phyloP scores from a whole-genome alignment of 2,113 vertebrate species.

The Hystrix cristata region DNA sequence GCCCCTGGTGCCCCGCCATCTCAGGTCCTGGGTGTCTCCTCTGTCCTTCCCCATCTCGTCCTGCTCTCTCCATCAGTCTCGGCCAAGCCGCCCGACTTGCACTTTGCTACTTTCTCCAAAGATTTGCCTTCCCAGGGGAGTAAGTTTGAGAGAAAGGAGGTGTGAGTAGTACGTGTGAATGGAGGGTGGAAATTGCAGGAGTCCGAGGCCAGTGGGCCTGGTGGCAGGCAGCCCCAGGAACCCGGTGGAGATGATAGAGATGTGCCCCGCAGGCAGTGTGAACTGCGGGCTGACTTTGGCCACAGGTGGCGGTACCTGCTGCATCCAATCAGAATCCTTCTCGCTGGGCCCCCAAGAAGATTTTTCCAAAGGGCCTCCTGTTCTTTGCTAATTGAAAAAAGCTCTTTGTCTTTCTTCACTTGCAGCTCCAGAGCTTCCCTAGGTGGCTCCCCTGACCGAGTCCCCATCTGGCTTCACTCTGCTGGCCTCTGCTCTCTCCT shows the following conservation, averaged over 20 bases:
- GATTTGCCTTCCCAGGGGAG: neutral
- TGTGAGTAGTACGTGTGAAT: neutral
- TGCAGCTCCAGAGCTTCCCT: neutral
- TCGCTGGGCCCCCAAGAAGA: neutral
- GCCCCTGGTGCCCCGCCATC: accelerated
- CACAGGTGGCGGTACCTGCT: neutral
- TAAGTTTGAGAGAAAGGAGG: neutral
- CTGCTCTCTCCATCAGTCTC: neutral
- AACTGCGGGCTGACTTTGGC: neutral
- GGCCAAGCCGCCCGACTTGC: neutral
- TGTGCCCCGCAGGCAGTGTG: neutral
- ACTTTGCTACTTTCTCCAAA: neutral
- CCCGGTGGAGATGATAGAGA: neutral
- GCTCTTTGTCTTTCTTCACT: neutral
- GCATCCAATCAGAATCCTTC: slow-evolving; percentile 52
- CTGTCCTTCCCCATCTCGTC: neutral
- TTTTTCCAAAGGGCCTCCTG: neutral
- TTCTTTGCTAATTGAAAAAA: neutral
- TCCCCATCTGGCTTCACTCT: neutral
- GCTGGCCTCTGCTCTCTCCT: neutral
- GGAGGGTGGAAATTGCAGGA: neutral
- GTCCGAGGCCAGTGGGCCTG: neutral
- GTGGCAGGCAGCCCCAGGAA: neutral
- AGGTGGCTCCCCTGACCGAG: neutral
- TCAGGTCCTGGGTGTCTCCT: accelerated